Evolutionary conservation across 2,113 vertebrate species (phyloP), one percentile per base, ranked within the genome.

Genomic region (Corythornis cristatus): DNA sequence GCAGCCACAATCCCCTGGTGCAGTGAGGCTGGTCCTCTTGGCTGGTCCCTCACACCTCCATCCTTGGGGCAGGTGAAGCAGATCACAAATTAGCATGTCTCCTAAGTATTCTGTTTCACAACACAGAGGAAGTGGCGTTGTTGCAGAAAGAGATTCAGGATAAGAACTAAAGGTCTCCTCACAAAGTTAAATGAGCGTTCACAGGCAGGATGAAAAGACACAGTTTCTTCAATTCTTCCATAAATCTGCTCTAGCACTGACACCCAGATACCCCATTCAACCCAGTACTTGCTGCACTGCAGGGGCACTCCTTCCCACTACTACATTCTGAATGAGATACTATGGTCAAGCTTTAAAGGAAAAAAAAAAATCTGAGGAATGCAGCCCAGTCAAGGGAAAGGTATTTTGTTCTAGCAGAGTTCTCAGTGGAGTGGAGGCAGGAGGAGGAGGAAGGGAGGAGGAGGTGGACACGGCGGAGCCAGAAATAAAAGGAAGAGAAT

Each of bases 351-450:
- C 5, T 85, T 50, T 26, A 54, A 93, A 90, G 15, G n/a, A 70
- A 74, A 72, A 84, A 33, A 33, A 82, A 86, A 80, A 81, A 80
- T 80, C 56, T 72, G 70, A 93, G 70, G 82, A 97, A 96, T 85
- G 35, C 22, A 66, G 53, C 22, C 15, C 65, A 73, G 81, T 9
- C 62, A 91, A 93, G 20, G 18, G 22, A 84, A 40, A 17, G 12
- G 5, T 72, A 85, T 75, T 88, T 86, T 79, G 23, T 60, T 75
- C 53, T 66, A 33, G 37, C 19, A 94, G 26, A 79, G 37, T 15
- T 60, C 45, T 48, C 40, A 80, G 23, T 35, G 12, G 20, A 57
- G 33, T 28, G 9, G 19, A 50, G 18, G 17, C 1, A 2, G 29
- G 7, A 81, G n/a, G 8, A 60, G 6, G 8, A 50, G 60, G 23